Evolutionary conservation across 2,797 vertebrate genomes (phyloP), one percentile per base, ranked within the genome.

Genomic region (Hylomyscus alleni): DNA sequence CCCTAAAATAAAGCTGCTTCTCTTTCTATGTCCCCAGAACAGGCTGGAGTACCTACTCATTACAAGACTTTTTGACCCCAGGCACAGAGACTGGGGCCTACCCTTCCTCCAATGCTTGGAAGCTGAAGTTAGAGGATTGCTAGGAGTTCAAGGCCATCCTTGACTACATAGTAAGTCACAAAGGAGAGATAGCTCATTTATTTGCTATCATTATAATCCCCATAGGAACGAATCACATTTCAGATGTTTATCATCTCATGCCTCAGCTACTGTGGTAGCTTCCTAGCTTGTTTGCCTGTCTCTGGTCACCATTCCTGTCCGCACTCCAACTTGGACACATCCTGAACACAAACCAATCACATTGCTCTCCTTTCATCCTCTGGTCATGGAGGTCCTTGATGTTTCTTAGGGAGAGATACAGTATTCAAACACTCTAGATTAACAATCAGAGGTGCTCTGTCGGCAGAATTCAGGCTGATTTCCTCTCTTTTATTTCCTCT

Each of bases 1-100:
- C 54, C 75, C 87, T 90, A 67, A 95, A 92, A 95, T 76, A 82
- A 97, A 96, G 88, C 9, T 88, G 65, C 19, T 50, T 65, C n/a
- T 92, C 6, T 67, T n/a, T 84, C 9, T 40, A 62, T 34, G 37
- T 89, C 31, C 37, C 69, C 69, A 90, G 52, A 90, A 87, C 34
- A 89, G 29, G 44, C 40, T 67, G 75, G 12, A 91, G 67, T 20
- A 91, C 75, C 90, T 85, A 50, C 56, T 96, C 13, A 9, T 60
- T 87, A 80, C 34, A 92, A 80, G 15, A 0, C 6, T 15, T 47
- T 95, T 83, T 81, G 65, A 69, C 9, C 1, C 56, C 44, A 65
- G 13, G 44, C 40, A 50, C 56, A 62, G 29, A 24, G 31, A 60
- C 40, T 76, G 12, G 26, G 56, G 73, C 29, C 40, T 77, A 24